Percentiles rank a stretch among this genome's conserved stretches.
phyloP scores from a whole-genome alignment of 1,140 invertebrate genomes.

The Colletes gigas region DNA sequence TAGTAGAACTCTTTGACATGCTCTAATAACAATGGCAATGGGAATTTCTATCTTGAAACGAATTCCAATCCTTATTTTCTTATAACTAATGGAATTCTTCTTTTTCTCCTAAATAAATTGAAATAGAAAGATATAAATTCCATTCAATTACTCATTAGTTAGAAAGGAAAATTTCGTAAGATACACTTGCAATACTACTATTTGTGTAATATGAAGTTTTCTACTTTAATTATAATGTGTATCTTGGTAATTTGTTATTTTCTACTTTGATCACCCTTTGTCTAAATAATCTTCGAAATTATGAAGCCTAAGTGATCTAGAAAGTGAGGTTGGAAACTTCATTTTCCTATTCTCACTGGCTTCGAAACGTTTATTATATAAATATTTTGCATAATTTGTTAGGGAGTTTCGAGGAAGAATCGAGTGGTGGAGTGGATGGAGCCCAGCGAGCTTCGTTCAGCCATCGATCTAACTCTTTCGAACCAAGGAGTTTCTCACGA shows the following conservation, averaged over 20 bases:
- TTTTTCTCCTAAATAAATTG: not conserved
- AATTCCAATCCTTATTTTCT: not conserved
- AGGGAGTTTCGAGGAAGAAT: slow-evolving; percentile 83
- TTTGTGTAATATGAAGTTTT: too few relatives aligned
- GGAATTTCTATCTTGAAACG: not conserved
- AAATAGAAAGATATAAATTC: not conserved
- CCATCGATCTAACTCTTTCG: slow-evolving; percentile 86
- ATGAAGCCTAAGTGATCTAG: not conserved
- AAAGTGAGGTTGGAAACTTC: not conserved
- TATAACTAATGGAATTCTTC: not conserved
- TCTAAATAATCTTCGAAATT: not conserved
- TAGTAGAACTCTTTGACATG: not conserved
- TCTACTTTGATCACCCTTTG: not conserved
- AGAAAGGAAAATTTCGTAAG: not conserved
- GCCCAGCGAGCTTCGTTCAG: slow-evolving; percentile 84
- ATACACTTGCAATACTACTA: not conserved
- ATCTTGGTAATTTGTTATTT: too few relatives aligned
- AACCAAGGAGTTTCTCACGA: slow-evolving; percentile 84
- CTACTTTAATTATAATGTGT: too few relatives aligned
- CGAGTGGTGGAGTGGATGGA: slow-evolving; percentile 89
- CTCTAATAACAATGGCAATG: slow-evolving; percentile 3
- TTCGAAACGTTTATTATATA: not conserved
- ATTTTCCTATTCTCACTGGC: not conserved
- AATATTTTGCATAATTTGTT: slow-evolving; percentile 29
- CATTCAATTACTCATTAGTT: not conserved